phyloP scores from a whole-genome alignment of 2,797 vertebrate species.

The Eupleurogrammus muticus region DNA sequence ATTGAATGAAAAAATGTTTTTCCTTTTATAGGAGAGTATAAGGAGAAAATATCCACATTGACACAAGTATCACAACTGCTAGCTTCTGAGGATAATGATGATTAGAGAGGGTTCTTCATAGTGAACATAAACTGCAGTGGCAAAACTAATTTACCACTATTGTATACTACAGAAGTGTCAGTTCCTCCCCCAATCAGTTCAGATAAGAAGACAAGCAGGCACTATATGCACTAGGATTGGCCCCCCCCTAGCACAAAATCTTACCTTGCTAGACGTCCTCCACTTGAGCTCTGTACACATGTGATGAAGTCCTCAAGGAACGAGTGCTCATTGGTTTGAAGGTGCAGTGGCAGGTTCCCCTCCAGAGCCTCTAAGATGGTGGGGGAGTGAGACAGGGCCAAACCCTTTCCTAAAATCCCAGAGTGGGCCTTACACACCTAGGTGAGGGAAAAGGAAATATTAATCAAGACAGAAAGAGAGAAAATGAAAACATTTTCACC shows the following conservation, averaged over 20 bases:
- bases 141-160: constrained; percentile 1
- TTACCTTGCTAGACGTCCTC: constrained; percentile 96
- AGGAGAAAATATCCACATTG: no score
- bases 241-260: background rate
- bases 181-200: background rate
- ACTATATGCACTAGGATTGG: background rate
- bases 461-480: background rate
- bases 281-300: constrained; percentile 95
- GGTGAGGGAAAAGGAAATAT: background rate
- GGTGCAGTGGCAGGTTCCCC: constrained; percentile 94
- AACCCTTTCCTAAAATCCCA: constrained; percentile 95
- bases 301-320: constrained; percentile 99
- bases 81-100: no score
- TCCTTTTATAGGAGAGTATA: no score
- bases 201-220: background rate
- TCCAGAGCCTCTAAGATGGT: constrained; percentile 97
- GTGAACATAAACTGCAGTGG: background rate
- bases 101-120: no score
- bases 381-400: constrained; percentile 96
- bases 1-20: no score
- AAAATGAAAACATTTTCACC: background rate
- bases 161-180: background rate
- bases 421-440: constrained; percentile 97
- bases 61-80: no score
- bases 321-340: constrained; percentile 98